Evolutionary conservation across 2,113 vertebrate species (phyloP), one percentile per base, ranked within the genome.

Genomic region (Anas platyrhynchos): DNA sequence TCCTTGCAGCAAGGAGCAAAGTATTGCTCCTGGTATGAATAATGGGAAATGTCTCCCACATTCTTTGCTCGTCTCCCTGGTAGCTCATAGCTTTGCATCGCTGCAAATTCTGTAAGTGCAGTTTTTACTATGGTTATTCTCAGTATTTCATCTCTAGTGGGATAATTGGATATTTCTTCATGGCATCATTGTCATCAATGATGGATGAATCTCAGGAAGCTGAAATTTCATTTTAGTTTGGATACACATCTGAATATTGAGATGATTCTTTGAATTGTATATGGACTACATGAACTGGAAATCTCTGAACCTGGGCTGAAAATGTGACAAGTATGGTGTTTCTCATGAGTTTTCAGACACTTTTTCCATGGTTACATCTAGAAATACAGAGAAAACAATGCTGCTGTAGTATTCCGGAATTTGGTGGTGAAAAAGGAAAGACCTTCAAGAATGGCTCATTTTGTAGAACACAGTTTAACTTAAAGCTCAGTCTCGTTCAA

Each of bases 131-230:
- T 21, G 22, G 17, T 72, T 91, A 31, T 63, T 83, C n/a, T 83
- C 67, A 32, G 26, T 71, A 46, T 69, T 95, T 76, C n/a, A 36
- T 20, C 0, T 15, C 54, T 58, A 16, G 69, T 5, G 6, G 10
- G 58, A 72, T 96, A 93, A 83, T 46, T 86, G 55, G 32, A 32
- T 26, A 87, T 88, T 96, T 92, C 72, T 85, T 89, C 54, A 50
- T 55, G 44, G 43, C 62, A 54, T 36, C 38, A 34, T 46, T 88
- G 61, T 86, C 48, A 56, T 56, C 83, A 68, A 27, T 67, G 76
- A 74, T 66, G 86, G 88, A 68, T 76, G 48, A 92, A 65, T 95
- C 44, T 93, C 82, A 86, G 79, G 75, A 46, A 55, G 36, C 61
- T 89, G 48, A 68, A 88, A 86, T 89, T 69, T 91, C 13, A 31